Percentiles rank a stretch among this genome's conserved stretches.
These are phyloP conservation scores for Lasius fuliginosus DNA, from an alignment of 2,888 invertebrate genomes.

Conservation along the genomic window DNA sequence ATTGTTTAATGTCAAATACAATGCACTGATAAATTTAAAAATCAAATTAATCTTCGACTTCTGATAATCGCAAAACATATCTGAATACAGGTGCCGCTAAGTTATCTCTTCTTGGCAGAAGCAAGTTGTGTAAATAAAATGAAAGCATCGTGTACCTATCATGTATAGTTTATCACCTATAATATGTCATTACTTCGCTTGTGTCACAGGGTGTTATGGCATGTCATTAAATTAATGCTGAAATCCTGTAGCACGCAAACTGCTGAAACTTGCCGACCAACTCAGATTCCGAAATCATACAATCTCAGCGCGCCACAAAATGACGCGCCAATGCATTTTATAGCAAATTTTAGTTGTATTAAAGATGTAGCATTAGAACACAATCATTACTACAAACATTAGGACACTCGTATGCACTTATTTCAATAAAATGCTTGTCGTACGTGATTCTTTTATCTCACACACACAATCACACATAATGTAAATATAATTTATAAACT, in stretches of 20 bases:
- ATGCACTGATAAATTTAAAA: background rate
- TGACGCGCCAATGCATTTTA: background rate
- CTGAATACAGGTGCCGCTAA: background rate
- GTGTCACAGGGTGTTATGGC: conserved; percentile 47
- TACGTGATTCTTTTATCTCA: background rate
- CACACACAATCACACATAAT: background rate
- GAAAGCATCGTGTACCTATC: conserved; percentile 43
- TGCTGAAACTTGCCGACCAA: conserved; percentile 40
- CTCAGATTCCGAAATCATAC: conserved; percentile 17
- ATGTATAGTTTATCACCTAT: conserved; percentile 39
- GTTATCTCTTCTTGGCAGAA: conserved; percentile 12
- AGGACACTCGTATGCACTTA: background rate
- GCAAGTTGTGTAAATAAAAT: conserved; percentile 45
- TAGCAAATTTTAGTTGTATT: background rate
- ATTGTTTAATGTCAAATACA: background rate
- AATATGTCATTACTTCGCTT: conserved; percentile 48
- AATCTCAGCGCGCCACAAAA: background rate
- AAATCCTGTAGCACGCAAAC: conserved; percentile 47
- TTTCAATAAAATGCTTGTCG: background rate
- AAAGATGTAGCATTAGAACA: background rate
- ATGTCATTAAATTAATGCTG: conserved; percentile 46
- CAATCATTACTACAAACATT: background rate
- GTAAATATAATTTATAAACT: background rate
- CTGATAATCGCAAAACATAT: conserved; percentile 2
- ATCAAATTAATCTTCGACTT: background rate